These are phyloP conservation scores for Octodon degus DNA, from an alignment of 2,113 vertebrate genomes.

Conservation along the genomic window DNA sequence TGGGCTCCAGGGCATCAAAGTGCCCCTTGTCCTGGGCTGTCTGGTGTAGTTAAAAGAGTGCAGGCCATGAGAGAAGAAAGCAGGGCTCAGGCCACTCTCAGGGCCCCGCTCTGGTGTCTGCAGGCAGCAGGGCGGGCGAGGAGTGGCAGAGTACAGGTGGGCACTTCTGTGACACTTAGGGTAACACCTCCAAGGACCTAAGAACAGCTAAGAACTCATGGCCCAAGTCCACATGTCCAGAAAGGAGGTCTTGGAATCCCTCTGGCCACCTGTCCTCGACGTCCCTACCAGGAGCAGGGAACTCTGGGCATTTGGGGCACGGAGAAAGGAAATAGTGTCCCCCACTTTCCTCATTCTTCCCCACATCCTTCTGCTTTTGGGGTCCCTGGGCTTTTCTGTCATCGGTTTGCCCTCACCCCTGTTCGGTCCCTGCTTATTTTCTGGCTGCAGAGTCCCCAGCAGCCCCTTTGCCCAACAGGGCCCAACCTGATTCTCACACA, in stretches of 20 bases:
- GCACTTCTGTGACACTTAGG: no score
- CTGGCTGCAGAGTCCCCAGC: neutral
- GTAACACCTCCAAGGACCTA: neutral
- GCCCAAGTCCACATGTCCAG: neutral
- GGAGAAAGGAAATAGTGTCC: neutral
- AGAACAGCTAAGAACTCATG: neutral
- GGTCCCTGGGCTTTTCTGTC: neutral
- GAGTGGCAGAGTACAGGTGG: neutral
- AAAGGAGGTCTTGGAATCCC: neutral
- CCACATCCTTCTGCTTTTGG: neutral
- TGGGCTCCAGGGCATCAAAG: neutral
- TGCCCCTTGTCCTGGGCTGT: constrained; percentile 16
- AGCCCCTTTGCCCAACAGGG: neutral
- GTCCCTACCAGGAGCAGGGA: neutral
- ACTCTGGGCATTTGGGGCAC: neutral
- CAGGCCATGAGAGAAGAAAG: neutral
- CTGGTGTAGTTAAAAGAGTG: neutral
- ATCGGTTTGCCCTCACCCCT: no score
- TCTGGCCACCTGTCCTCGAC: fast-evolving
- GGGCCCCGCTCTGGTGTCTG: neutral
- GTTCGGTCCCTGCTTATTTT: neutral
- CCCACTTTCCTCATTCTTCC: neutral
- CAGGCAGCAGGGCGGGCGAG: neutral
- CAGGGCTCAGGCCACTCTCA: neutral
- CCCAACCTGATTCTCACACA: neutral